Conservation (phyloP, 2,888 invertebrate species). For the Amiota mariae region DNA sequence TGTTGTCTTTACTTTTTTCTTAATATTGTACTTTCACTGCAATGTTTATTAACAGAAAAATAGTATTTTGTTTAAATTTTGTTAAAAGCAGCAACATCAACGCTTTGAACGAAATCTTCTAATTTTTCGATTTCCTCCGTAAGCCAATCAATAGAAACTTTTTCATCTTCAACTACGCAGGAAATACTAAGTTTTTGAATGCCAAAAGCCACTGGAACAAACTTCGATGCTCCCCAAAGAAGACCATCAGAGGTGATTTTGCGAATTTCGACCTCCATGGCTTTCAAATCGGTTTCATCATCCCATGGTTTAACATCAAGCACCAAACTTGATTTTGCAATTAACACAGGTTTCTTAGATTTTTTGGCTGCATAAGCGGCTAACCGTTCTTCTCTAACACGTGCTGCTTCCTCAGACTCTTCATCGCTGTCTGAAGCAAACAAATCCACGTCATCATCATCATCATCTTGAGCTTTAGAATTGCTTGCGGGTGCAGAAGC, state of each 20-base stretch:
- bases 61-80: constrained; percentile 78
- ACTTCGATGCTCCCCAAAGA: constrained; percentile 94
- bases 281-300: constrained; percentile 93
- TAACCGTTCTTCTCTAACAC: constrained; percentile 87
- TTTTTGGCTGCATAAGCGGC: constrained; percentile 94
- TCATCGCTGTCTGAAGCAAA: constrained; percentile 87
- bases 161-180: constrained; percentile 96
- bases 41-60: too few relatives aligned
- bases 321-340: constrained; percentile 96
- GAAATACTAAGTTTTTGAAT: constrained; percentile 93
- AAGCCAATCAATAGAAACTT: constrained; percentile 90
- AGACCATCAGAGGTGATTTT: constrained; percentile 88
- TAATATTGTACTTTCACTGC: too few relatives aligned
- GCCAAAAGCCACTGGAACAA: constrained; percentile 93
- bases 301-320: constrained; percentile 94
- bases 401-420: constrained; percentile 83
- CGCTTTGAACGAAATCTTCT: constrained; percentile 92
- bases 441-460: constrained; percentile 86
- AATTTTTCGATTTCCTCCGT: constrained; percentile 88
- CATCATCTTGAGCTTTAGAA: constrained; percentile 75
- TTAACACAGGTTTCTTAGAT: constrained; percentile 89
- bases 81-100: constrained; percentile 96
- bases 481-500: constrained; percentile 13
- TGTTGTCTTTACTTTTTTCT: too few relatives aligned
- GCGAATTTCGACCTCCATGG: constrained; percentile 86